These are phyloP conservation scores for Sussaba pulchella DNA, from an alignment of 2,888 invertebrate genomes.

Conservation along the genomic window DNA sequence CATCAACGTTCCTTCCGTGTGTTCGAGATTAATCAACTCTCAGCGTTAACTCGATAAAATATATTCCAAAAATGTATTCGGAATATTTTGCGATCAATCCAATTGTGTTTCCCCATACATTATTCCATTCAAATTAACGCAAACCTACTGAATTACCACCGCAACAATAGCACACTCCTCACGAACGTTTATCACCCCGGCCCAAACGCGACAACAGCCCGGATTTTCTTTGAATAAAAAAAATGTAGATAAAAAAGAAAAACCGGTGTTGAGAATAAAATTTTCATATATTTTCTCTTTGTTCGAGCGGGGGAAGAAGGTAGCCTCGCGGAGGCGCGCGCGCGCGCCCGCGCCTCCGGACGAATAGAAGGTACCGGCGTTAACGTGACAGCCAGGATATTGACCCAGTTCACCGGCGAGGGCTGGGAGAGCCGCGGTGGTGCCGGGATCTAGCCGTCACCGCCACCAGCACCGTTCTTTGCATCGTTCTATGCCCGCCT, in stretches of 20 bases:
- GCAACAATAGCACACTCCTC: neutral
- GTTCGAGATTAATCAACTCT: too few species aligned
- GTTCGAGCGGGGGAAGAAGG: slow-evolving; percentile 33
- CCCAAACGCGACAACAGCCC: slow-evolving; percentile 1
- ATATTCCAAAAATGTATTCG: too few species aligned
- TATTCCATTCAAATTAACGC: too few species aligned
- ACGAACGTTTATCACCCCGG: slow-evolving; percentile 5
- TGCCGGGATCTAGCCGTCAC: slow-evolving; percentile 58
- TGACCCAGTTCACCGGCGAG: slow-evolving; percentile 75
- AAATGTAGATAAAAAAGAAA: neutral
- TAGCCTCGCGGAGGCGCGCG: slow-evolving; percentile 8
- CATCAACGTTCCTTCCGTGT: too few species aligned
- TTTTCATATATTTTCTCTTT: slow-evolving; percentile 64
- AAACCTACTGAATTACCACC: too few species aligned
- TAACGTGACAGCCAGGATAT: slow-evolving; percentile 75
- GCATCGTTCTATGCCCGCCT: slow-evolving; percentile 32
- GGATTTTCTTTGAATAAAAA: too few species aligned
- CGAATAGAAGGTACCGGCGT: slow-evolving; percentile 53
- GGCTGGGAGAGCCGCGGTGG: slow-evolving; percentile 62
- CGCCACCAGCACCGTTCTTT: slow-evolving; percentile 8
- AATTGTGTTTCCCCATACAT: too few species aligned
- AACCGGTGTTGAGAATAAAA: slow-evolving; percentile 35
- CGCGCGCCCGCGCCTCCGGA: slow-evolving; percentile 36
- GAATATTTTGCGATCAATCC: too few species aligned
- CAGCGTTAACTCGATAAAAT: too few species aligned